phyloP scores from a whole-genome alignment of 2,113 vertebrate genomes.

The Cavia aperea region DNA sequence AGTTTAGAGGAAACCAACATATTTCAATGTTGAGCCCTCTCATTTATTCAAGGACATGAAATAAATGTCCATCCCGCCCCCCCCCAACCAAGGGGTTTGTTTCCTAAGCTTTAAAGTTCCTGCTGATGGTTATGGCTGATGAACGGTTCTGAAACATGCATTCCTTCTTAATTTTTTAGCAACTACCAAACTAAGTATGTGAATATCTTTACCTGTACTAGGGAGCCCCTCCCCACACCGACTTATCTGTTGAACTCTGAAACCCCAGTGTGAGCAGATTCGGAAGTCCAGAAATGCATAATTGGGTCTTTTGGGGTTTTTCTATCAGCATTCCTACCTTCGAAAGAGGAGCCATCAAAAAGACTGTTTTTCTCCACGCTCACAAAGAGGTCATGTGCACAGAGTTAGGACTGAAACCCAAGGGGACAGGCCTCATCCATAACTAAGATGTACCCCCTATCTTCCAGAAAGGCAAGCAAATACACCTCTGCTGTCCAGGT shows the following conservation, averaged over 20 bases:
- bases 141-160: not conserved
- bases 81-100: not conserved
- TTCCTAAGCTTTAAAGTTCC: not conserved
- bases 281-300: not conserved
- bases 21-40: not conserved
- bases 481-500: not conserved
- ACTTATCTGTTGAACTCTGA: not conserved
- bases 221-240: not conserved
- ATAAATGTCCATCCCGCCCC: not conserved
- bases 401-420: not conserved
- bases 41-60: conserved; percentile 24
- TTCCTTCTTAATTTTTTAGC: not conserved
- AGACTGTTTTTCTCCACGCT: not conserved
- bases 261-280: not conserved
- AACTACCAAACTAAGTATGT: not conserved
- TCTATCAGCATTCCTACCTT: not conserved
- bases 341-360: not conserved
- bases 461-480: not conserved
- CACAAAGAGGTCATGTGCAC: not conserved
- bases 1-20: not conserved
- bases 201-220: not conserved
- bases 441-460: not conserved
- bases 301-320: not conserved
- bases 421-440: not conserved
- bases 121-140: conserved; percentile 6